phyloP scores from a whole-genome alignment of 1,140 invertebrate genomes.

The Hyposmocoma kahamanoa region DNA sequence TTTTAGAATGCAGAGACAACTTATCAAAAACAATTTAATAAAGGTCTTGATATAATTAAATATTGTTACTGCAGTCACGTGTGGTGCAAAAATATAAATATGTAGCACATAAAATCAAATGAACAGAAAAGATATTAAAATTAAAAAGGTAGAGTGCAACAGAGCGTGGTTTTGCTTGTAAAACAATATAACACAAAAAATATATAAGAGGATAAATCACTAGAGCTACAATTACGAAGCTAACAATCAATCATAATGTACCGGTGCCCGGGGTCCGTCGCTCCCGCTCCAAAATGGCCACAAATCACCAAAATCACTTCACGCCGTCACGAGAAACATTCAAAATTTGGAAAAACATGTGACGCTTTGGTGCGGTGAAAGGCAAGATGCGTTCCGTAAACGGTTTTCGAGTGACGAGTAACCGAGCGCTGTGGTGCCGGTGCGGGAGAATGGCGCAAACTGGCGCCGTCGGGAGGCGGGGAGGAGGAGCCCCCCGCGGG shows the following conservation, averaged over 20 bases:
- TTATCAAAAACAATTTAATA: too few relatives aligned
- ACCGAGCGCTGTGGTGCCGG: slow-evolving; percentile 55
- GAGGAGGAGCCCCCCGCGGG: slow-evolving; percentile 18
- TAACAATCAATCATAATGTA: slow-evolving; percentile 3
- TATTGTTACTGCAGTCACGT: too few relatives aligned
- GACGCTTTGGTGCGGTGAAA: slow-evolving; percentile 60
- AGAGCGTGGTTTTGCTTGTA: too few relatives aligned
- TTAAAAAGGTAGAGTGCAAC: too few relatives aligned
- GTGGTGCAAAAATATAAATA: too few relatives aligned
- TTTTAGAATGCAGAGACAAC: too few relatives aligned
- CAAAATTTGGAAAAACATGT: slow-evolving; percentile 45
- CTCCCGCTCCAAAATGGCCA: slow-evolving; percentile 44
- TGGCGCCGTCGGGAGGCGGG: slow-evolving; percentile 38
- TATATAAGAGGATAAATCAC: background rate
- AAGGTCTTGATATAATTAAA: too few relatives aligned
- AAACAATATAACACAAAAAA: too few relatives aligned
- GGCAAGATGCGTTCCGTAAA: slow-evolving; percentile 60
- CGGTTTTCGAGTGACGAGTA: slow-evolving; percentile 49
- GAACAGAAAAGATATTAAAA: too few relatives aligned
- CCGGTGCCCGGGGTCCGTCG: slow-evolving; percentile 23
- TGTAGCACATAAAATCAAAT: too few relatives aligned
- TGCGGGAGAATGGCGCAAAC: slow-evolving; percentile 66
- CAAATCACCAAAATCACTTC: slow-evolving; percentile 67
- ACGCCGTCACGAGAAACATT: slow-evolving; percentile 53
- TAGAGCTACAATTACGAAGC: slow-evolving; percentile 3